phyloP scores from a whole-genome alignment of 1,140 invertebrate genomes.

The Drosophila albomicans region DNA sequence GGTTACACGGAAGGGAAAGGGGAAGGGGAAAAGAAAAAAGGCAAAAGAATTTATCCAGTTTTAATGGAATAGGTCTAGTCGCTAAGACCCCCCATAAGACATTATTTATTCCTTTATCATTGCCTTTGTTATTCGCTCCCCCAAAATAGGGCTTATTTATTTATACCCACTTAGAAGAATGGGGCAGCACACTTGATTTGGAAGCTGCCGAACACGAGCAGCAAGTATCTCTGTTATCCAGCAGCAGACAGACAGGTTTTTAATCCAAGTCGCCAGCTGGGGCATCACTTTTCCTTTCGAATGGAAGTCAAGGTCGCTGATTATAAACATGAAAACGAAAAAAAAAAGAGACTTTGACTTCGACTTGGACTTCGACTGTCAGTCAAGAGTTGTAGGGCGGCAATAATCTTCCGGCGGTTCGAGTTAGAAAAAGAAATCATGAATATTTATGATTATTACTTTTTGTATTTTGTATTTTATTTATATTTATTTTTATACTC shows the following conservation, averaged over 20 bases:
- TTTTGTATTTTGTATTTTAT: too few species aligned
- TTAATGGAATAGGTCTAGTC: neutral
- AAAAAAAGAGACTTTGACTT: conserved; percentile 27
- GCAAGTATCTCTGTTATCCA: neutral
- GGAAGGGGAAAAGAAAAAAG: neutral
- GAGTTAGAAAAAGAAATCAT: conserved; percentile 66
- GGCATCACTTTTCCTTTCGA: conserved; percentile 74
- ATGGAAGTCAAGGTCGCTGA: conserved; percentile 74
- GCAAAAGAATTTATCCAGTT: conserved; percentile 6
- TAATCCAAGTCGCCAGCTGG: conserved; percentile 26
- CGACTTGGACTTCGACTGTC: neutral
- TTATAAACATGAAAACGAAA: conserved; percentile 29
- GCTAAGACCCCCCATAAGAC: neutral
- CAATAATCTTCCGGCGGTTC: conserved; percentile 12
- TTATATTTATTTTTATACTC: neutral
- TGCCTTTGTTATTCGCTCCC: conserved; percentile 6
- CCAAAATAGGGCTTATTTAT: conserved; percentile 2
- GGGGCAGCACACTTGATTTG: neutral
- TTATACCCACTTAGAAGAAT: neutral
- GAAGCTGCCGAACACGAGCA: neutral
- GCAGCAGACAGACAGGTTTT: conserved; percentile 60
- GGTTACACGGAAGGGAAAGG: neutral
- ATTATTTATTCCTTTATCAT: conserved; percentile 17
- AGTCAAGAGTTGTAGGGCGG: neutral
- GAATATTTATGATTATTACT: conserved; percentile 55